These are phyloP conservation scores for Fulica atra DNA, from an alignment of 2,113 vertebrate species.

Conservation along the genomic window DNA sequence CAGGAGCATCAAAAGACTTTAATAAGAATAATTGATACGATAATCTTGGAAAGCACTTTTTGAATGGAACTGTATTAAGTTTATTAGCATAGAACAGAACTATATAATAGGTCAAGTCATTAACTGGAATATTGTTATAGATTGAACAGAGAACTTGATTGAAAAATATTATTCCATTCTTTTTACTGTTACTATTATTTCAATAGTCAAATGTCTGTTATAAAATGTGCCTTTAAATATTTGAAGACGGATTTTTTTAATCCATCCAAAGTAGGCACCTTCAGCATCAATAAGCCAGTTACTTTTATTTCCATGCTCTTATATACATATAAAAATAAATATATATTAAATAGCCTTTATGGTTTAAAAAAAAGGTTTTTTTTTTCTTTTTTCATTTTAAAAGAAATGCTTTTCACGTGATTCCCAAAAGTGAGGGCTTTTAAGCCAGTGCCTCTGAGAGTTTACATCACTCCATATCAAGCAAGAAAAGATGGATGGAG, in stretches of 20 bases:
- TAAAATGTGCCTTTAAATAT: slow-evolving; percentile 24
- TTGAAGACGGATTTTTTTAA: not conserved
- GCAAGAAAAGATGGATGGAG: not conserved
- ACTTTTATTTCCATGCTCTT: not conserved
- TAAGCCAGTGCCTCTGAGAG: not conserved
- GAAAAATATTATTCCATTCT: slow-evolving; percentile 3
- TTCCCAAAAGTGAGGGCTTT: not conserved
- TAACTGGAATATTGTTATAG: slow-evolving; percentile 31
- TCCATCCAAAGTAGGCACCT: not conserved
- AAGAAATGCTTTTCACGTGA: not conserved
- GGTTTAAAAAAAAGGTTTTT: not conserved
- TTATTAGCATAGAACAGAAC: slow-evolving; percentile 42
- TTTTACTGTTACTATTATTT: slow-evolving; percentile 38
- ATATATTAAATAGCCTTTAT: not conserved
- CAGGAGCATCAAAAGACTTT: not conserved
- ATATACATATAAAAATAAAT: not conserved
- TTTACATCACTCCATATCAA: not conserved
- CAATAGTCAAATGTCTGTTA: not conserved
- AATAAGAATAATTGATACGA: slow-evolving; percentile 26
- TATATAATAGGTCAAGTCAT: slow-evolving; percentile 37
- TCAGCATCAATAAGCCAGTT: not conserved
- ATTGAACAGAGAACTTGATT: not conserved
- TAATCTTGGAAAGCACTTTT: slow-evolving; percentile 25
- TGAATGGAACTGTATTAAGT: slow-evolving; percentile 26
- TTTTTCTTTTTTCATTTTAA: not conserved